Percentiles rank a stretch among this genome's conserved stretches.
Conservation (phyloP, 2,797 vertebrate genomes). For the Neostethus bicornis region DNA sequence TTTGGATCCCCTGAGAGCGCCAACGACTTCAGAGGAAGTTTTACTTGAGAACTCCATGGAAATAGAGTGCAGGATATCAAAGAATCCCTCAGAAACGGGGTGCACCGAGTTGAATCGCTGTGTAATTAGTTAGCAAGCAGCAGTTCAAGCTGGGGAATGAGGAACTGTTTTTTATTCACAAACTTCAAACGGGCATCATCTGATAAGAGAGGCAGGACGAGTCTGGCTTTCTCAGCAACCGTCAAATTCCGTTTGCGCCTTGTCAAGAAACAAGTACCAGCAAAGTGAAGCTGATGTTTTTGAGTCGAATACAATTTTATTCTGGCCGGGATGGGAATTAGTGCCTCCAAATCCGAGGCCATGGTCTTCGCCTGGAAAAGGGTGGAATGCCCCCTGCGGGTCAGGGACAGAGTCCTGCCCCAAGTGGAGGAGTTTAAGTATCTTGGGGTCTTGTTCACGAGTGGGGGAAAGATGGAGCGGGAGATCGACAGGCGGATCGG, state of each 20-base stretch:
- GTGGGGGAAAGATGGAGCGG: too few species aligned
- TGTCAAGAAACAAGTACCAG: conserved; percentile 1
- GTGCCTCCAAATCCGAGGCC: too few species aligned
- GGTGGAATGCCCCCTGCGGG: too few species aligned
- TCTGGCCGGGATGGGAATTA: too few species aligned
- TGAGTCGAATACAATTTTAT: conserved; percentile 6
- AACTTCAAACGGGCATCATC: conserved; percentile 42
- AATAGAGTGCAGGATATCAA: conserved; percentile 41
- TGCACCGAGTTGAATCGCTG: conserved; percentile 28
- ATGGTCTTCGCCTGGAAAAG: too few species aligned
- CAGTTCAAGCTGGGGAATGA: conserved; percentile 27
- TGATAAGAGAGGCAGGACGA: conserved; percentile 6
- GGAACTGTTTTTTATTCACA: conserved; percentile 23
- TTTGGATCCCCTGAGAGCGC: conserved; percentile 28
- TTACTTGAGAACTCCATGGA: conserved; percentile 25
- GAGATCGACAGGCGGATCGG: too few species aligned
- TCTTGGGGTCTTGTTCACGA: too few species aligned
- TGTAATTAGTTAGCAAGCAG: conserved; percentile 36
- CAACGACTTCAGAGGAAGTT: conserved; percentile 36
- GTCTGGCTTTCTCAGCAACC: not conserved
- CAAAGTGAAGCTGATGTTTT: not conserved
- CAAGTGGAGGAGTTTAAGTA: too few species aligned
- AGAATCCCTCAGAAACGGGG: conserved; percentile 23
- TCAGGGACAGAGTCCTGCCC: too few species aligned
- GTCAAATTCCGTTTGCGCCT: conserved; percentile 7